Evolutionary conservation across 2,113 vertebrate genomes (phyloP).

Genomic region (Daphoenositta chrysoptera): DNA sequence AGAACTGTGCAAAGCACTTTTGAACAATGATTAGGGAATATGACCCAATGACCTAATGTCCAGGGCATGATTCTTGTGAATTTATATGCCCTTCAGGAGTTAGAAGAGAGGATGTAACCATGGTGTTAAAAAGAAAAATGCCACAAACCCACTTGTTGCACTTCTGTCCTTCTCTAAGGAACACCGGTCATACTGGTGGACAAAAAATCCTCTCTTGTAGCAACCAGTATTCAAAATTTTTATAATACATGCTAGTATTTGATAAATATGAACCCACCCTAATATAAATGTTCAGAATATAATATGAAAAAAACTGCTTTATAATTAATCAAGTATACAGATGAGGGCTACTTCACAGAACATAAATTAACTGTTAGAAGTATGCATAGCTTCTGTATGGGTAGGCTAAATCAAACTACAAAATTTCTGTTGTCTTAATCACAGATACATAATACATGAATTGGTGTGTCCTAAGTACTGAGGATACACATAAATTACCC

Average conservation of each 20-base stretch:
- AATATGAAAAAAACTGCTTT: background rate
- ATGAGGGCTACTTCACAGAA: background rate
- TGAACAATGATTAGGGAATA: background rate
- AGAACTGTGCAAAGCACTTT: background rate
- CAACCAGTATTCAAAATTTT: background rate
- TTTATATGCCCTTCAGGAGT: background rate
- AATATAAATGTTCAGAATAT: background rate
- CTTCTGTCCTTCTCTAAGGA: background rate
- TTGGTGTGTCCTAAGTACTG: background rate
- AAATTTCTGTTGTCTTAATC: background rate
- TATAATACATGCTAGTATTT: background rate
- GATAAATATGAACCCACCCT: background rate
- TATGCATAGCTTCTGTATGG: background rate
- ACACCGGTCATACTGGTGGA: background rate
- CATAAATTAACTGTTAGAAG: background rate
- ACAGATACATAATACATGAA: fast-evolving
- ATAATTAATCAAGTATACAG: background rate
- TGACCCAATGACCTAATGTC: fast-evolving
- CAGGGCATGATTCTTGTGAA: background rate
- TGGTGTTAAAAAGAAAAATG: background rate
- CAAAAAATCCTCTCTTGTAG: background rate
- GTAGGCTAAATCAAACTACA: background rate
- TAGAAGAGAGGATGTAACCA: background rate
- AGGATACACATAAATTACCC: background rate
- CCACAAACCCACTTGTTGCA: background rate